Base-by-base conservation (phyloP, 2,113 vertebrate species). In the Oreamnos americanus region DNA sequence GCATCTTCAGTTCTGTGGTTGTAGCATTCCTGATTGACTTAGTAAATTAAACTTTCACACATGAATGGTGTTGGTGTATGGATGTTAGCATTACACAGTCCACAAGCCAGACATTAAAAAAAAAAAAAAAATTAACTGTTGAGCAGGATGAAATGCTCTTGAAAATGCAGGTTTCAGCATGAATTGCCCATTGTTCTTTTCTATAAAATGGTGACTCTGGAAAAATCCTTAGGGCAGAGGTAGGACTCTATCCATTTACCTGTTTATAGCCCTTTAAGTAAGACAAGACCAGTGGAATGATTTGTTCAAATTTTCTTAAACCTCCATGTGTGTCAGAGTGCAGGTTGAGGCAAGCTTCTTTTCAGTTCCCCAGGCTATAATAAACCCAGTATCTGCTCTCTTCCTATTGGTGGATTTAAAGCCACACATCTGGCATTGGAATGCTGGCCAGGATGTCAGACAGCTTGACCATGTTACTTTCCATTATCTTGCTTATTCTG, bases 301-400 rank as follows among this genome's bases (percentile, higher is more conserved):
- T 79, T 92, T 96, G 96, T 97, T 98, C 94, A 57, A 84, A 97
- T 87, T 91, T 97, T 98, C 96, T 93, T 98, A 89, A 96, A 82
- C 45, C 23, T 15, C 53, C 96, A 93, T 92, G 95, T 97, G 96
- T 94, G 96, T 90, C 91, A 92, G 76, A 79, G 79, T 85, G 87
- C 98, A 98, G 95, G 98, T 94, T 98, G 87, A 55, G 85, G 86
- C 98, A 98, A 86, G 98, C 96, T 98, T 67, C 43, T 85, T 94
- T 93, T 96, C 85, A 30, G 83, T 49, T 86, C 90, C 49, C 91
- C 86, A 79, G 92, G 67, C 84, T 92, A 92, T 71, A 97, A 79
- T 16, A 97, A 97, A 94, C 85, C 43, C 74, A 97, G 89, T 12
- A 23, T 78, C 88, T 96, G 87, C 64, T 96, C 1, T 96, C 94